Conservation (phyloP, 2,113 vertebrate species). For the Tauraco erythrolophus region DNA sequence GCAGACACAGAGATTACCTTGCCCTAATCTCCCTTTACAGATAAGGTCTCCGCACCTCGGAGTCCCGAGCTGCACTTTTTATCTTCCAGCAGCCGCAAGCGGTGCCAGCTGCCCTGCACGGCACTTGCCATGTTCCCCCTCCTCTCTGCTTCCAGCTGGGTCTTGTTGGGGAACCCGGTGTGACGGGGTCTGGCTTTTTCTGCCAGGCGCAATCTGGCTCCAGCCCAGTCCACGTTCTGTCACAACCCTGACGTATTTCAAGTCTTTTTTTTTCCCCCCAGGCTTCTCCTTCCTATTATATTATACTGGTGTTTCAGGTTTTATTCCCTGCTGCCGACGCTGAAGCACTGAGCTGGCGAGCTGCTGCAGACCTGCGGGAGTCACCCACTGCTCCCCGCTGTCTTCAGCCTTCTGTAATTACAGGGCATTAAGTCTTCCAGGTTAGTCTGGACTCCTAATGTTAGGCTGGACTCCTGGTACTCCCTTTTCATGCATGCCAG, state of each 20-base stretch:
- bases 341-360: neutral
- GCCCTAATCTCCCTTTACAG: neutral
- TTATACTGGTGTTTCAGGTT: neutral
- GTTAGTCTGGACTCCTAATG: neutral
- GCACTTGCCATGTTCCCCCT: neutral
- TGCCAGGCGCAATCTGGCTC: neutral
- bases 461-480: neutral
- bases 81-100: neutral
- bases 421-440: neutral
- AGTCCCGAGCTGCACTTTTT: neutral
- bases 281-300: neutral
- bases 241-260: neutral
- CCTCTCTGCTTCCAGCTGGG: neutral
- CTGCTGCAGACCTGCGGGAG: neutral
- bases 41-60: neutral
- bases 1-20: neutral
- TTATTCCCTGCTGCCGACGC: neutral
- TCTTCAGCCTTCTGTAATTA: neutral
- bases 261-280: neutral
- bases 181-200: neutral
- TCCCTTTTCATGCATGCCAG: rapidly evolving
- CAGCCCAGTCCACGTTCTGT: neutral
- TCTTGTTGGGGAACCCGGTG: neutral
- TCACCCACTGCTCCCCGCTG: neutral
- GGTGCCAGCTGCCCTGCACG: neutral